Base-by-base conservation (phyloP, 2,888 invertebrate genomes). In the Campoplex nolae region DNA sequence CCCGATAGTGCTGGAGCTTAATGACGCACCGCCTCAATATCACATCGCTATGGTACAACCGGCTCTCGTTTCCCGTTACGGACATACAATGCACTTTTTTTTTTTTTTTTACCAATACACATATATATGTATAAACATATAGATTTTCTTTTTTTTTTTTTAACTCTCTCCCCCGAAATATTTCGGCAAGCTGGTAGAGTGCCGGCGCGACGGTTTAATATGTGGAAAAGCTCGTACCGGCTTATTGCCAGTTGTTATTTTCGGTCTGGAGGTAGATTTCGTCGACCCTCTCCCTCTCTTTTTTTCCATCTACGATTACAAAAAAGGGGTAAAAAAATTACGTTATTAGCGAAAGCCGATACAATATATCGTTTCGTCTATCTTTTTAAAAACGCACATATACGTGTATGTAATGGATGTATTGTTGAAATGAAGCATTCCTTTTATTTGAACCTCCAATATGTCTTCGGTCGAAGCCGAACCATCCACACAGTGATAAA, bases 201-300 rank as follows among this genome's bases (percentile, higher is more conserved):
- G 35, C 65, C 28, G 45, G 71, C 38, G 70, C 81, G 83, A 65
- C 87, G 89, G 92, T 91, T 92, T 92, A 92, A 93, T 93, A 92
- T 92, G 92, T 90, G 93, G 92, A 92, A 92, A 92, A 92, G 91
- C 92, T 92, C 90, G 91, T 87, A 89, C 90, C 90, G 91, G 93
- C 91, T 93, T 93, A 92, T 93, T 93, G 93, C 92, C 91, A 92
- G 91, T 92, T 92, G 90, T 93, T 92, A 90, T 92, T 90, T 91
- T 92, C 91, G 87, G 89, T 88, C 89, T 90, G 89, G 86, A 88
- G 87, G 88, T 88, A 86, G 88, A 89, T 89, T 82, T 74, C 88
- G 83, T 87, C 86, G 86, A 86, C 62, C 74, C 74, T 62, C 78
- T 86, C 84, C 84, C 86, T 58, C 28, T 54, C 71, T 38, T 1